Evolutionary conservation across 2,888 invertebrate species (phyloP).

Genomic region (Acleris holmiana): DNA sequence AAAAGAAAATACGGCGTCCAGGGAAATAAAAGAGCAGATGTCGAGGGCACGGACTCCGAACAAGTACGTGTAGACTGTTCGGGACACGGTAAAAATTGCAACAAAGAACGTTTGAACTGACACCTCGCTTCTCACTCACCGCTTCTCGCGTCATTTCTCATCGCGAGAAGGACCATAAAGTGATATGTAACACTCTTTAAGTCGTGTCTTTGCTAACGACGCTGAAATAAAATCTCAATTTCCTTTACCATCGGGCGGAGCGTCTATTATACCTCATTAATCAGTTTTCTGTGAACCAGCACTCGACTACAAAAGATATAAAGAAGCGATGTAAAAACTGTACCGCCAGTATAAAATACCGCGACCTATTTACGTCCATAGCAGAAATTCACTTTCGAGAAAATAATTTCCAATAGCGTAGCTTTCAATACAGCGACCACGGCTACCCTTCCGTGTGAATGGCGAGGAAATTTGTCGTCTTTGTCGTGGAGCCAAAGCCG

Average conservation of each 20-base stretch:
- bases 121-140: conserved; percentile 16
- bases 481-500: conserved; percentile 52
- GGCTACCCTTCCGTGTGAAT: conserved; percentile 60
- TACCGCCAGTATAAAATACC: conserved; percentile 58
- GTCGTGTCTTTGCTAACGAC: conserved; percentile 27
- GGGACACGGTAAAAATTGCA: conserved; percentile 36
- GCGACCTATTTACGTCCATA: conserved; percentile 71
- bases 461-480: conserved; percentile 65
- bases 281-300: conserved; percentile 20
- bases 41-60: conserved; percentile 53
- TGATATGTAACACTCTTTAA: conserved; percentile 36
- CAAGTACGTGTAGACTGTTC: conserved; percentile 42
- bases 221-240: conserved; percentile 36
- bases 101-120: conserved; percentile 28
- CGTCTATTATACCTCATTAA: conserved; percentile 34
- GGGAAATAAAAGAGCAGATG: conserved; percentile 58
- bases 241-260: conserved; percentile 23
- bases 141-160: conserved; percentile 29
- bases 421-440: conserved; percentile 51
- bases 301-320: conserved; percentile 45
- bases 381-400: conserved; percentile 64
- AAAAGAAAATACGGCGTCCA: conserved; percentile 57
- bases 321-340: conserved; percentile 50
- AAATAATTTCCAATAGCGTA: conserved; percentile 69
- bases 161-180: conserved; percentile 29